phyloP scores from a whole-genome alignment of 2,797 vertebrate genomes.

The Zalophus californianus region DNA sequence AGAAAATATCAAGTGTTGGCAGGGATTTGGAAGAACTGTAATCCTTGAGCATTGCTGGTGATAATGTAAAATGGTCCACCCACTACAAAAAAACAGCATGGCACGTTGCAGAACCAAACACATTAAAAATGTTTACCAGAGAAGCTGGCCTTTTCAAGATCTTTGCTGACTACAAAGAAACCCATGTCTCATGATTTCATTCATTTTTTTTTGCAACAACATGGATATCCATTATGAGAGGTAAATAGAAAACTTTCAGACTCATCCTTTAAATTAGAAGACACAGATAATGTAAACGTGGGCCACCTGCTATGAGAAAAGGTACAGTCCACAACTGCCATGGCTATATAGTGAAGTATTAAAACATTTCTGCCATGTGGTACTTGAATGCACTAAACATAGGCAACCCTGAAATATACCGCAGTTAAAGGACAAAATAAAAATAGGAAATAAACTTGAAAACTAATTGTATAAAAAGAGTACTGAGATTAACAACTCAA shows the following conservation, averaged over 20 bases:
- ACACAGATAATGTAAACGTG: not conserved
- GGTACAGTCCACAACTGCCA: not conserved
- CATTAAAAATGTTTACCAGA: not conserved
- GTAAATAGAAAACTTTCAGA: not conserved
- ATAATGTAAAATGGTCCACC: not conserved
- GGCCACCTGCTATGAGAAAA: not conserved
- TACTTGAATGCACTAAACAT: constrained; percentile 76
- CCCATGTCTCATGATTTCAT: not conserved
- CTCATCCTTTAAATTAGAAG: not conserved
- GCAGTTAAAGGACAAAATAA: constrained; percentile 77
- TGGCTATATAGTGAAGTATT: not conserved
- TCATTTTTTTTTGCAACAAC: not conserved
- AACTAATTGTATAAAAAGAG: constrained; percentile 76
- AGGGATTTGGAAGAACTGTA: not conserved
- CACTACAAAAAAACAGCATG: not conserved
- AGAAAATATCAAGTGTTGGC: not conserved
- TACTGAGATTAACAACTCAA: constrained; percentile 62
- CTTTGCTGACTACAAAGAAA: not conserved
- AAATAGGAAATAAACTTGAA: constrained; percentile 79
- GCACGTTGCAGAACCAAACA: not conserved
- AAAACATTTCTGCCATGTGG: not conserved
- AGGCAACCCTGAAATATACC: constrained; percentile 67
- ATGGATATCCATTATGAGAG: not conserved
- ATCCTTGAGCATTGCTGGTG: not conserved
- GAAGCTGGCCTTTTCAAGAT: not conserved